Conservation (phyloP, 2,888 invertebrate species). For the Podotricha telesiphe region DNA sequence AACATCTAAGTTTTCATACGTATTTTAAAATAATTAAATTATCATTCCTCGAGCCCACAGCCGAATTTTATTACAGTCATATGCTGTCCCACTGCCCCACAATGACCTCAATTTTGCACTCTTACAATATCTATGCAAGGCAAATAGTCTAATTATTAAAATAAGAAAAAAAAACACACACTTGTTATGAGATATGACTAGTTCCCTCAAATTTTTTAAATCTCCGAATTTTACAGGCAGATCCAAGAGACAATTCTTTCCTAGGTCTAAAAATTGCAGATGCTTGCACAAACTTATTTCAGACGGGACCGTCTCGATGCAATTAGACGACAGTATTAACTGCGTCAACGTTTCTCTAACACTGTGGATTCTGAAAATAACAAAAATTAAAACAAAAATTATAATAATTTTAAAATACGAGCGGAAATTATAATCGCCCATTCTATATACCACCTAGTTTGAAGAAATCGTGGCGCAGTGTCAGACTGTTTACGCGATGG, state of each 20-base stretch:
- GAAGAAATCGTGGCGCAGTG: no score
- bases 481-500: no score
- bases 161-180: constrained; percentile 64
- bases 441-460: no score
- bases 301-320: constrained; percentile 84
- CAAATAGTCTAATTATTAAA: neutral
- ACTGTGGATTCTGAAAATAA: constrained; percentile 45
- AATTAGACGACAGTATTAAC: constrained; percentile 89
- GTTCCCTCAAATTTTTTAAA: constrained; percentile 88
- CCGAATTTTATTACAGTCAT: no score
- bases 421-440: no score
- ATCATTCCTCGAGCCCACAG: no score
- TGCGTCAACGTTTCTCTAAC: constrained; percentile 84
- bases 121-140: no score
- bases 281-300: constrained; percentile 85
- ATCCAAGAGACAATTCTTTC: constrained; percentile 87
- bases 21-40: no score
- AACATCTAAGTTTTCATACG: no score
- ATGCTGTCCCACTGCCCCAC: no score
- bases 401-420: no score
- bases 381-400: constrained; percentile 14
- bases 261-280: constrained; percentile 88
- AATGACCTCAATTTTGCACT: no score
- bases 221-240: constrained; percentile 86
- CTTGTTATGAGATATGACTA: constrained; percentile 93